Percentiles rank a stretch among this genome's conserved stretches.
Conservation (phyloP, 2,113 vertebrate species). For the Podocnemis expansa region DNA sequence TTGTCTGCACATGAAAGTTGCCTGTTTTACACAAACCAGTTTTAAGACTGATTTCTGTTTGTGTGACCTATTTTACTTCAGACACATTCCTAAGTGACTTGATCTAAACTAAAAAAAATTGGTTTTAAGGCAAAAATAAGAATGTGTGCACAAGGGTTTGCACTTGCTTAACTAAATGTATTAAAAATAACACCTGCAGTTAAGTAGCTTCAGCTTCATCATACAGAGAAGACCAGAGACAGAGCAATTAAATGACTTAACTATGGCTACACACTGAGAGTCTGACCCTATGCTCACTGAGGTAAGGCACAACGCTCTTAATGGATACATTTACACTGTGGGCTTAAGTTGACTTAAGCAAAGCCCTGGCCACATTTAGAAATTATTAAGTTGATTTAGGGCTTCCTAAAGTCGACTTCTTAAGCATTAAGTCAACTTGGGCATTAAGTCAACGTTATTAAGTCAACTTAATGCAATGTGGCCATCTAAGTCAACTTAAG, state of each 20-base stretch:
- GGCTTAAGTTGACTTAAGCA: too few species aligned
- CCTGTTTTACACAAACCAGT: neutral
- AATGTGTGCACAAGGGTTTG: neutral
- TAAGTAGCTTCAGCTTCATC: neutral
- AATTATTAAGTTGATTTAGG: too few species aligned
- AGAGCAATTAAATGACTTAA: neutral
- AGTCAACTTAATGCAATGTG: too few species aligned
- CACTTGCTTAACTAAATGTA: neutral
- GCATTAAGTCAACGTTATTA: too few species aligned
- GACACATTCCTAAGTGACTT: neutral
- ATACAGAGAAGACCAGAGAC: neutral
- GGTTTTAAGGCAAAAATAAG: neutral
- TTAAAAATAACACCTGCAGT: conserved; percentile 20
- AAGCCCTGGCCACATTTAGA: too few species aligned
- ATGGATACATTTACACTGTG: too few species aligned
- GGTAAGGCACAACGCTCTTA: conserved; percentile 10
- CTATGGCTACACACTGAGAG: conserved; percentile 6
- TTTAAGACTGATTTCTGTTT: neutral
- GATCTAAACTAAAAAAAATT: neutral
- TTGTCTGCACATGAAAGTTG: neutral
- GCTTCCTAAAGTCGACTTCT: too few species aligned
- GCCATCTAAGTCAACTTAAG: too few species aligned
- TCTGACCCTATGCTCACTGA: conserved; percentile 12
- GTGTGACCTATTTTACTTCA: neutral
- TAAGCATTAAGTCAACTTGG: too few species aligned